Evolutionary conservation across 2,888 invertebrate species (phyloP).

Genomic region (Labia minor): DNA sequence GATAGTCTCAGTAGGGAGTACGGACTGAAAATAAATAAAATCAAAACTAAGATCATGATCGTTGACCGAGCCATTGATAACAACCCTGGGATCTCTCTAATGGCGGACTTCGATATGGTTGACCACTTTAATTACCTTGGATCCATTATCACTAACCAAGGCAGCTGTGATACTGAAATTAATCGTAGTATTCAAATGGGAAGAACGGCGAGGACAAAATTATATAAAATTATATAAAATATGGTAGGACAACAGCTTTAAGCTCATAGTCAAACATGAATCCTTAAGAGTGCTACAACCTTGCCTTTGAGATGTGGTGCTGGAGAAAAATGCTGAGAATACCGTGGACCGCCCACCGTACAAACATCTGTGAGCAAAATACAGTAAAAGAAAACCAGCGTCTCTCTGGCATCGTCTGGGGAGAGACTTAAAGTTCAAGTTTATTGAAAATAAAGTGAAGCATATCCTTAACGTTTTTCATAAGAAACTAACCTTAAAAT

Average conservation of each 20-base stretch:
- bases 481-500: too few species aligned
- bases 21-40: neutral
- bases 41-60: neutral
- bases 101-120: neutral
- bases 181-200: neutral
- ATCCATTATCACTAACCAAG: neutral
- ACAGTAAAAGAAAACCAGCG: neutral
- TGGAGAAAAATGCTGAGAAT: neutral
- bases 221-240: neutral
- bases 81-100: neutral
- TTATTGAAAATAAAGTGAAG: too few species aligned
- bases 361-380: neutral
- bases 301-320: neutral
- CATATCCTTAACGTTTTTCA: too few species aligned
- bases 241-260: neutral
- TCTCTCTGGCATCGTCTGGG: neutral
- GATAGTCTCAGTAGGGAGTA: neutral
- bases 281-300: neutral
- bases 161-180: neutral
- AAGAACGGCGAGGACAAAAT: neutral
- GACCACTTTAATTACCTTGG: neutral
- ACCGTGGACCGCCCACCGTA: neutral
- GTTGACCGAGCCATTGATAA: neutral
- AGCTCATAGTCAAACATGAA: neutral
- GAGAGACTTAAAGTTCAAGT: neutral